A percentile compares a stretch with the other conserved stretches of the same genome.
phyloP scores from a whole-genome alignment of 2,888 invertebrate genomes.

The Callyntrura guangdongensis region DNA sequence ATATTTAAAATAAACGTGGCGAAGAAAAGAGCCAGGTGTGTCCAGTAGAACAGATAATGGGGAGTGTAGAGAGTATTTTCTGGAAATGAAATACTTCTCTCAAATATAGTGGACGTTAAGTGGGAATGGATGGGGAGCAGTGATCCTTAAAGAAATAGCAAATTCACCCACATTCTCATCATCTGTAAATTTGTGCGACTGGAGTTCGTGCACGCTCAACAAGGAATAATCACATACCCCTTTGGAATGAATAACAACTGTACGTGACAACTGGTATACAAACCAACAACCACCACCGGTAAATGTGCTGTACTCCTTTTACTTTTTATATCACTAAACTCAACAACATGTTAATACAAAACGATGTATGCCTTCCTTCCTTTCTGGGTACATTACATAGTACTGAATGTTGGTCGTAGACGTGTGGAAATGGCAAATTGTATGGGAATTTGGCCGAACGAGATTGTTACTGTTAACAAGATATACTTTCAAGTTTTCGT shows the following conservation, averaged over 20 bases:
- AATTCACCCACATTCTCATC: not conserved
- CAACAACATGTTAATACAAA: not conserved
- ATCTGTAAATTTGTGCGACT: slow-evolving; percentile 2
- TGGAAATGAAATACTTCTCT: slow-evolving; percentile 12
- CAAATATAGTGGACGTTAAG: slow-evolving; percentile 30
- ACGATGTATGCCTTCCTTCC: not conserved
- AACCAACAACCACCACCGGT: not conserved
- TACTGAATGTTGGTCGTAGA: no score
- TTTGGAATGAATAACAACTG: slow-evolving; percentile 12
- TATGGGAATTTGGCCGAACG: slow-evolving; percentile 31
- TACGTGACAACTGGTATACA: slow-evolving; percentile 9
- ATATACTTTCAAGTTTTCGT: slow-evolving; percentile 46
- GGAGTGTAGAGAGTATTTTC: not conserved
- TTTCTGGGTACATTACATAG: not conserved
- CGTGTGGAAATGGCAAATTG: slow-evolving; percentile 6
- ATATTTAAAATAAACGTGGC: slow-evolving; percentile 22
- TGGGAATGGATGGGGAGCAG: slow-evolving; percentile 34
- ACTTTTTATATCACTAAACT: not conserved
- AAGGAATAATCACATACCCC: slow-evolving; percentile 15
- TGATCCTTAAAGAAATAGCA: slow-evolving; percentile 43
- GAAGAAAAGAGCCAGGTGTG: slow-evolving; percentile 35
- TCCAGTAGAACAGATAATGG: not conserved
- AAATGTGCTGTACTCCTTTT: slow-evolving; percentile 5
- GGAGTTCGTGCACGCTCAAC: not conserved
- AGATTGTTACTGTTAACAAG: slow-evolving; percentile 73